Conservation (phyloP, 2,888 invertebrate genomes). For the Erannis defoliaria region DNA sequence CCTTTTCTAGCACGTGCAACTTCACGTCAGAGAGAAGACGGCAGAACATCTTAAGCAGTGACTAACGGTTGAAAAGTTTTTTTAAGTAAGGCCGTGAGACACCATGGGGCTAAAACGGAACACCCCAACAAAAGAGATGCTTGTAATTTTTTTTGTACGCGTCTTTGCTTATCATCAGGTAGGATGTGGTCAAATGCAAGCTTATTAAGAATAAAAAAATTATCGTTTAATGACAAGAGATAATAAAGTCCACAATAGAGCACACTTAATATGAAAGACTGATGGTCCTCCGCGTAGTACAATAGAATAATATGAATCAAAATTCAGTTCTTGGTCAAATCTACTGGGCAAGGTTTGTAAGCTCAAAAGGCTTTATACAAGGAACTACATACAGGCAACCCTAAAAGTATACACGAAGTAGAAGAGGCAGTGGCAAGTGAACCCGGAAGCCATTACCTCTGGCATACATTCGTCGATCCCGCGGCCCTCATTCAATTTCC, state of each 20-base stretch:
- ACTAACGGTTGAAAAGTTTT: too few species aligned
- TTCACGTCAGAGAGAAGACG: too few species aligned
- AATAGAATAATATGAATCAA: too few species aligned
- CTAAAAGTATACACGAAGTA: slow-evolving; percentile 6
- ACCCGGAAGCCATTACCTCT: slow-evolving; percentile 74
- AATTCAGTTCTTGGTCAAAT: too few species aligned
- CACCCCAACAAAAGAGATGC: neutral
- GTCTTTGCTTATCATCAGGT: too few species aligned
- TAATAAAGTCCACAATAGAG: neutral
- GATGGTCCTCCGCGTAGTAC: too few species aligned
- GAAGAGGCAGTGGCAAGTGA: slow-evolving; percentile 34
- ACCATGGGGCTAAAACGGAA: too few species aligned
- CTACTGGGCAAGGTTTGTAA: neutral
- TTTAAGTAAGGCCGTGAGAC: too few species aligned
- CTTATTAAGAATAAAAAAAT: neutral
- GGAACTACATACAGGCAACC: neutral
- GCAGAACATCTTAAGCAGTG: too few species aligned
- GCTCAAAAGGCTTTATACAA: neutral
- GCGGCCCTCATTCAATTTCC: slow-evolving; percentile 80
- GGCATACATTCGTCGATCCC: slow-evolving; percentile 72
- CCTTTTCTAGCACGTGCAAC: too few species aligned
- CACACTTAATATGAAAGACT: too few species aligned
- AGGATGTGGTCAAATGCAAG: too few species aligned
- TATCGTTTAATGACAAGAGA: neutral
- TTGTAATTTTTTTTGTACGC: neutral